Conservation (phyloP, 2,888 invertebrate species). For the Lathronympha strigana region DNA sequence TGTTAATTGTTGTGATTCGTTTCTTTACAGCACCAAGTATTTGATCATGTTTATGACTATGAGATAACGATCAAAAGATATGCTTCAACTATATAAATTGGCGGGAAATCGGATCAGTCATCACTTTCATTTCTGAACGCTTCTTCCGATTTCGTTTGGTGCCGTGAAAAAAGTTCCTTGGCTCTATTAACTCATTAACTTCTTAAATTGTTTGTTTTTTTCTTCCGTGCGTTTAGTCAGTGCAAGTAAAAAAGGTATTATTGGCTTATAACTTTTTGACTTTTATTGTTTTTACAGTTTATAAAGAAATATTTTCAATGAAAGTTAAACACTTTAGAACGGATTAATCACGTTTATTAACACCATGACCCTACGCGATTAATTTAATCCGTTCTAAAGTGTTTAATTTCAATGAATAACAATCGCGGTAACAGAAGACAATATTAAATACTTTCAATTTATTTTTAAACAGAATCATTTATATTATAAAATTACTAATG, state of each 20-base stretch:
- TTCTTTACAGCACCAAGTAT: slow-evolving; percentile 24
- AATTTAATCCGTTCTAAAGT: too few species aligned
- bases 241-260: slow-evolving; percentile 24
- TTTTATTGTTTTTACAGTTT: neutral
- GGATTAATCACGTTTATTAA: too few species aligned
- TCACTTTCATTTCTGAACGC: slow-evolving; percentile 34
- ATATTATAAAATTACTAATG: too few species aligned
- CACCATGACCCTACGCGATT: too few species aligned
- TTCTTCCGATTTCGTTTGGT: slow-evolving; percentile 22
- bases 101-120: slow-evolving; percentile 27
- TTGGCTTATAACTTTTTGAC: too few species aligned
- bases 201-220: slow-evolving; percentile 20
- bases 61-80: slow-evolving; percentile 38
- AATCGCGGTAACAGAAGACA: too few species aligned
- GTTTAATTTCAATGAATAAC: too few species aligned
- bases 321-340: too few species aligned
- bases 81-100: slow-evolving; percentile 36
- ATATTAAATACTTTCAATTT: too few species aligned
- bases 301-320: too few species aligned
- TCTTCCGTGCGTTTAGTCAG: slow-evolving; percentile 2
- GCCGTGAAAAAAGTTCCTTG: slow-evolving; percentile 31
- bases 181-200: slow-evolving; percentile 29
- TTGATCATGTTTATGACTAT: slow-evolving; percentile 3
- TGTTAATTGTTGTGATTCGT: slow-evolving; percentile 34
- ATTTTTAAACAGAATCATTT: too few species aligned